Conservation (phyloP, 1,140 invertebrate genomes). For the Meloidogyne exigua region DNA sequence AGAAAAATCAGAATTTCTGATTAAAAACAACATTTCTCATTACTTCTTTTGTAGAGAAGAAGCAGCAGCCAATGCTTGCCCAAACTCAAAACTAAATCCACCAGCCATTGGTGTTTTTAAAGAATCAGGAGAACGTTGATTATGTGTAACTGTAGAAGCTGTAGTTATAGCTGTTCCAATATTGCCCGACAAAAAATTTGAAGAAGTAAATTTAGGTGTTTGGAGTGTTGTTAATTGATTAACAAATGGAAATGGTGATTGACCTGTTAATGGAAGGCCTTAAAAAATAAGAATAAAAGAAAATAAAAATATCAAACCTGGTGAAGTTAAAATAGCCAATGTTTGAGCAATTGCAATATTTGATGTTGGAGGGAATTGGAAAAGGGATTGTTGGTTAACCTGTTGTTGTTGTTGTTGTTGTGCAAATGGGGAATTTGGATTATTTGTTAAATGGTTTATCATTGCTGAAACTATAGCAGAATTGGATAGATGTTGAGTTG, state of each 20-base stretch:
- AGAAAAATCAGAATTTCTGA: too few species aligned
- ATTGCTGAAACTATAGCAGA: constrained; percentile 22
- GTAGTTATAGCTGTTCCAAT: not conserved
- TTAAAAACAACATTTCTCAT: too few species aligned
- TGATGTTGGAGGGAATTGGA: constrained; percentile 19
- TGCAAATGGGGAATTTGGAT: constrained; percentile 13
- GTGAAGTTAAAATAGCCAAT: constrained; percentile 19
- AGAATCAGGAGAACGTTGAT: constrained; percentile 17
- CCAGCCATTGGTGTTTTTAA: constrained; percentile 26
- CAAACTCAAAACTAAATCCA: constrained; percentile 24
- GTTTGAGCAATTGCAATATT: constrained; percentile 16
- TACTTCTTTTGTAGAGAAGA: not conserved
- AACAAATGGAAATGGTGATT: constrained; percentile 21
- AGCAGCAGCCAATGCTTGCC: constrained; percentile 22
- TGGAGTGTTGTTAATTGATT: constrained; percentile 15
- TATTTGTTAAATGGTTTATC: constrained; percentile 23
- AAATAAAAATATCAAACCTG: not conserved
- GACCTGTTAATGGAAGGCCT: constrained; percentile 17
- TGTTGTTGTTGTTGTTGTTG: constrained; percentile 17
- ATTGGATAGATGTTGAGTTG: constrained; percentile 9
- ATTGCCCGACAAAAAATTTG: not conserved
- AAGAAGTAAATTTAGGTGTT: constrained; percentile 21
- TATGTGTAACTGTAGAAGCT: not conserved
- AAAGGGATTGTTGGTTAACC: constrained; percentile 7
- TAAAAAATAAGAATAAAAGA: not conserved